These are phyloP conservation scores for Caenorhabditis auriculariae DNA, from an alignment of 2,888 invertebrate genomes.

Conservation along the genomic window DNA sequence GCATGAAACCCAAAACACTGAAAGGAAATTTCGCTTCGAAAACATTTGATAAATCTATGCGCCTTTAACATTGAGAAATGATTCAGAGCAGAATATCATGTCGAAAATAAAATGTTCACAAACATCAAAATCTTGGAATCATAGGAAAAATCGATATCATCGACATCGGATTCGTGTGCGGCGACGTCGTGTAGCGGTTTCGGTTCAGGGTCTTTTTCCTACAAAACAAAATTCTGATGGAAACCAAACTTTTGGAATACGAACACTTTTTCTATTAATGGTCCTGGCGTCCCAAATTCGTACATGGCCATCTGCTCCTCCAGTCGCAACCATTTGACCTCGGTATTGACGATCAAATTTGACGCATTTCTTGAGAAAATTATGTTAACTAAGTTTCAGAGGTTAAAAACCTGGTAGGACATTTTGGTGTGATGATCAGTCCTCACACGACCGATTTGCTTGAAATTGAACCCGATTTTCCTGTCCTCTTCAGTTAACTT, in stretches of 20 bases:
- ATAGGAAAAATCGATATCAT: slow-evolving; percentile 43
- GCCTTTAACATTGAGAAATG: neutral
- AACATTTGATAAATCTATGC: neutral
- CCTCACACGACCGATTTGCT: slow-evolving; percentile 15
- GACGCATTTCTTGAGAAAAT: slow-evolving; percentile 49
- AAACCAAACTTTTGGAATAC: neutral
- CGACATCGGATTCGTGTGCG: slow-evolving; percentile 41
- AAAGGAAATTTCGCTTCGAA: neutral
- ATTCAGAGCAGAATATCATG: too few relatives aligned
- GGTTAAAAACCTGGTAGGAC: slow-evolving; percentile 30
- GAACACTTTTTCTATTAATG: slow-evolving; percentile 12
- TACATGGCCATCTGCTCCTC: slow-evolving; percentile 55
- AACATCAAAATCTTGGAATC: slow-evolving; percentile 27
- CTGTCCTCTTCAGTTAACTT: slow-evolving; percentile 14
- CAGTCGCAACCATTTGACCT: slow-evolving; percentile 47
- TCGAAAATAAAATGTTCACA: neutral
- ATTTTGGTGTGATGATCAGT: slow-evolving; percentile 18
- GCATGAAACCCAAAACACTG: neutral
- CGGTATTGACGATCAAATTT: slow-evolving; percentile 41
- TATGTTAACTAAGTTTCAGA: neutral
- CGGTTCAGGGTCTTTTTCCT: slow-evolving; percentile 20
- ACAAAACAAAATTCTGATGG: neutral
- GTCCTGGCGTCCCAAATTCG: slow-evolving; percentile 48
- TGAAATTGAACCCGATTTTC: slow-evolving; percentile 26
- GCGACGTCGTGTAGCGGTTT: slow-evolving; percentile 25